Evolutionary conservation across 2,888 invertebrate genomes (phyloP).

Genomic region (Mycalesis mineus): DNA sequence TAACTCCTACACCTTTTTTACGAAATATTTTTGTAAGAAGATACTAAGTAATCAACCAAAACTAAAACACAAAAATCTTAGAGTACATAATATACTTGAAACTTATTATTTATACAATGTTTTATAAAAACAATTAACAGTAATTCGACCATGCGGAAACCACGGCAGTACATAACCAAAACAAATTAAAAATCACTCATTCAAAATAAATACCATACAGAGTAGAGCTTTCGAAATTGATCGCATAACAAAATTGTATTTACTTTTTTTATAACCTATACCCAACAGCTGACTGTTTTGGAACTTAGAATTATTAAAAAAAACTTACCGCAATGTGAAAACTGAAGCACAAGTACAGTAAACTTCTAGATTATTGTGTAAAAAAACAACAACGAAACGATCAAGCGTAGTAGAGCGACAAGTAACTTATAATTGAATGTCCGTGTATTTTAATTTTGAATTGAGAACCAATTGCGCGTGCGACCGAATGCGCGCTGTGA

Average conservation of each 20-base stretch:
- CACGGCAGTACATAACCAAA: not conserved
- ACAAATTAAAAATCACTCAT: not conserved
- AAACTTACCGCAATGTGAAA: constrained; percentile 28
- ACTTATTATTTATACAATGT: not conserved
- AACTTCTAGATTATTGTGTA: constrained; percentile 10
- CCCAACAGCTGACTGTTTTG: constrained; percentile 25
- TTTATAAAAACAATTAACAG: not conserved
- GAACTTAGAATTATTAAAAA: constrained; percentile 7
- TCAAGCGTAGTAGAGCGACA: constrained; percentile 38
- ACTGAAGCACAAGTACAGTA: constrained; percentile 13
- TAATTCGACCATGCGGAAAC: not conserved
- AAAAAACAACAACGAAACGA: constrained; percentile 26
- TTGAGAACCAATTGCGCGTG: constrained; percentile 46
- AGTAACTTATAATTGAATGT: constrained; percentile 49
- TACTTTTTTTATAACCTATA: constrained; percentile 29
- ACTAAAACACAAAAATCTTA: no score
- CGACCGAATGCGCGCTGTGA: constrained; percentile 40
- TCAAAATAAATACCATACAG: constrained; percentile 2
- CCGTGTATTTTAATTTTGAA: constrained; percentile 50
- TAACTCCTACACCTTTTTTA: no score
- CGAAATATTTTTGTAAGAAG: no score
- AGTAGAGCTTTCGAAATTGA: constrained; percentile 14
- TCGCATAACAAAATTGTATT: constrained; percentile 19
- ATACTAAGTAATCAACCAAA: no score
- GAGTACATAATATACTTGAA: no score